Base-by-base conservation (phyloP, 2,113 vertebrate species). In the Sinocyclocheilus maitianheensis region DNA sequence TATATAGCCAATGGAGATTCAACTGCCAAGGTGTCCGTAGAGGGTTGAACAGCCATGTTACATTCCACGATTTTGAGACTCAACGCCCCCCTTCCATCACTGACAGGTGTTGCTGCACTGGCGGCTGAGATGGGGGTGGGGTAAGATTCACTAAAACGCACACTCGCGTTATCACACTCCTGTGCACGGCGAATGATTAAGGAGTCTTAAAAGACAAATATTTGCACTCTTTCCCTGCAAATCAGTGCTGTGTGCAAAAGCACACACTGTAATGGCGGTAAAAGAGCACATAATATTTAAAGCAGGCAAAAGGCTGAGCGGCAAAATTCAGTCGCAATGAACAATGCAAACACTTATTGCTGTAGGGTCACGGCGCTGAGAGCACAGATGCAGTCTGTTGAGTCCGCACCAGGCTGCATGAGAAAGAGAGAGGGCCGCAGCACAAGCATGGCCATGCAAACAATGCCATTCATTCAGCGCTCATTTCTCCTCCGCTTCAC, bases 401-500 rank as follows among this genome's bases (percentile, higher is more conserved):
- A 89, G 86, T 30, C 80, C 10, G 75, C 76, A 86, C 88, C 88
- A 89, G 88, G 22, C 30, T 77, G 48, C 83, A 88, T 87, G 83
- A 87, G 86, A 87, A 83, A 86, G 90, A 90, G 55, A 91, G 91
- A 91, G 92, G 87, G 91, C 93, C 83, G 85, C 92, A 88, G 85
- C 91, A 69, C 88, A 90, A 94, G 94, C 94, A 92, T 92, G 92
- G 94, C 91, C 86, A 84, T 88, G 81, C 90, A 91, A 94, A 95
- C 94, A 95, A 95, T 94, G 92, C 93, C 93, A 93, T 95, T 95
- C 94, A 95, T 95, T 95, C 94, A 95, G 91, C 88, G 91, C 90
- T 93, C 93, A 89, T 93, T 94, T 94, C 94, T 94, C 92, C 92
- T 91, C 90, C 92, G 91, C 91, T 88, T 92, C 90, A 90, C 85